A percentile compares a stretch with the other conserved stretches of the same genome.
Conservation (phyloP, 2,888 invertebrate species). For the Ceramica pisi region DNA sequence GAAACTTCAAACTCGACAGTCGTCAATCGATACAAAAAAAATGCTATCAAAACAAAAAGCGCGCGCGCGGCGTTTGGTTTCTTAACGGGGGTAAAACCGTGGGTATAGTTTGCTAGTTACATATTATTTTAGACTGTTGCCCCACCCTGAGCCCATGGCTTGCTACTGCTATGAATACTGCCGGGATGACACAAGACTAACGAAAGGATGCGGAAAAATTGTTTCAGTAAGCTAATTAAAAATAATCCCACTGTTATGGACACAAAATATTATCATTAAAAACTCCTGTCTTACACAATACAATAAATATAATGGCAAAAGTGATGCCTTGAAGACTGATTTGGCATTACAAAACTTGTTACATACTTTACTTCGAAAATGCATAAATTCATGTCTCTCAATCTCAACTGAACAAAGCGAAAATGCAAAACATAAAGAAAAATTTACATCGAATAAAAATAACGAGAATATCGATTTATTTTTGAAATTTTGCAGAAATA, state of each 20-base stretch:
- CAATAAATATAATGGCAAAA: not conserved
- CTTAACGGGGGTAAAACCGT: too few species aligned
- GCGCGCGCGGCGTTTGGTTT: too few species aligned
- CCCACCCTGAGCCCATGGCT: too few species aligned
- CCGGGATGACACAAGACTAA: slow-evolving; percentile 7
- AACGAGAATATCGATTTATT: slow-evolving; percentile 57
- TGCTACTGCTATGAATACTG: slow-evolving; percentile 2
- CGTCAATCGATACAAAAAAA: too few species aligned
- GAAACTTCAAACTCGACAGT: too few species aligned
- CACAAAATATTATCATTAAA: not conserved
- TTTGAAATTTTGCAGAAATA: slow-evolving; percentile 71
- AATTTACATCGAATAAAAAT: not conserved
- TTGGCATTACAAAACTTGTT: not conserved
- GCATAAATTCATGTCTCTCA: not conserved
- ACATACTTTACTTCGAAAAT: slow-evolving; percentile 7
- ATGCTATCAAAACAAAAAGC: too few species aligned
- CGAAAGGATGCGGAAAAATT: slow-evolving; percentile 14
- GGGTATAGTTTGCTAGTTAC: too few species aligned
- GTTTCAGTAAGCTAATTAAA: slow-evolving; percentile 2
- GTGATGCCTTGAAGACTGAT: not conserved
- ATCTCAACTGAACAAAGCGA: slow-evolving; percentile 3
- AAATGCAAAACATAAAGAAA: not conserved
- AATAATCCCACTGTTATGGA: not conserved
- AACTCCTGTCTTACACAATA: slow-evolving; percentile 1
- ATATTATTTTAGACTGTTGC: too few species aligned